Evolutionary conservation across 2,888 invertebrate genomes (phyloP), one percentile per base, ranked within the genome.

Genomic region (Carabus problematicus): DNA sequence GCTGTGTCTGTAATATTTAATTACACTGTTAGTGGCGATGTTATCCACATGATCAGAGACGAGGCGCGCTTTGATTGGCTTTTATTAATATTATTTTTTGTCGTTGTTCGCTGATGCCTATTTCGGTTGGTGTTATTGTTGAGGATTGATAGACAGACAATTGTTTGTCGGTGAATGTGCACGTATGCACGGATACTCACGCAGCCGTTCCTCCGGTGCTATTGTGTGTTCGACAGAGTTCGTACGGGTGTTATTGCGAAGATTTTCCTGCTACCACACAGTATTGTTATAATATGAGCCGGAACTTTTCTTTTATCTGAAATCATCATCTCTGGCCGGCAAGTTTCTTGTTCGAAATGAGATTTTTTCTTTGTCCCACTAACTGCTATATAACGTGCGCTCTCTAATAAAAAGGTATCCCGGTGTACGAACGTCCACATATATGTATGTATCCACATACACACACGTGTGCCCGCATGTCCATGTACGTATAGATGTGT

Each of bases 271-370:
- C 16, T 76, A 73, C 75, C 74, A 71, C 77, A 54, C 61, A 69
- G 61, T 75, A 79, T 80, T 80, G 79, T 79, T 74, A 72, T 75
- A 79, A 79, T 77, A 78, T 78, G 62, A 78, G 78, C 78, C 75
- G 77, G 77, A 80, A 77, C 76, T 77, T 73, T 78, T 79, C 79
- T 77, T 80, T 80, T 79, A 79, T 80, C 78, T 78, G 74, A 75
- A 77, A 75, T 78, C 77, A 78, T 79, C 78, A 78, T 76, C 76
- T 72, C 71, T 66, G 9, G 29, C 29, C 29, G 29, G 71, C 71
- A 67, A 70, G 71, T 75, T 77, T 73, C 73, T 74, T 74, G 75
- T 75, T 74, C 75, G 76, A 79, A 79, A 80, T 79, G 80, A 80
- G 79, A 78, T 79, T 79, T 79, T 75, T 79, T 77, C 59, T 77